A percentile compares a stretch with the other conserved stretches of the same genome.
These are phyloP conservation scores for Diadophis punctatus DNA, from an alignment of 2,113 vertebrate genomes.

Conservation along the genomic window DNA sequence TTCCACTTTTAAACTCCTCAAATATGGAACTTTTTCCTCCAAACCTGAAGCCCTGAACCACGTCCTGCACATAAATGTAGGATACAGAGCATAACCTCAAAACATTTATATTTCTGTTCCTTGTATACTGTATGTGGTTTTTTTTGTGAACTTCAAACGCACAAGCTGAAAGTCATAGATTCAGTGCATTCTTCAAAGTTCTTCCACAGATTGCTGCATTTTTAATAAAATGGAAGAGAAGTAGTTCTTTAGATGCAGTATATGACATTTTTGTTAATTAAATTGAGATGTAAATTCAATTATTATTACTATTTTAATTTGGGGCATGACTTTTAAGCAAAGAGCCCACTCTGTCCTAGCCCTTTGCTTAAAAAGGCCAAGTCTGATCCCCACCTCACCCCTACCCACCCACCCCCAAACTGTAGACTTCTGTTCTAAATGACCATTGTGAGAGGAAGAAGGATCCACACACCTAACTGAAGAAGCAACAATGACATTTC, in stretches of 20 bases:
- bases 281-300: not conserved
- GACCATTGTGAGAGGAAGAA: not conserved
- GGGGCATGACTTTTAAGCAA: not conserved
- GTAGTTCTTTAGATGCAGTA: not conserved
- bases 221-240: not conserved
- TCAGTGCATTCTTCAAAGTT: not conserved
- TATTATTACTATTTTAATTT: not conserved
- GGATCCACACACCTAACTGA: not conserved
- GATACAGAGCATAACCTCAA: not conserved
- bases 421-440: not conserved
- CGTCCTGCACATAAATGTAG: not conserved
- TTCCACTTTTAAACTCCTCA: not conserved
- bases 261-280: not conserved
- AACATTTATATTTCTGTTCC: not conserved
- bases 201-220: not conserved
- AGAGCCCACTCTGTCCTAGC: not conserved
- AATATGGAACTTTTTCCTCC: not conserved
- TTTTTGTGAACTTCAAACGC: not conserved
- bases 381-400: not conserved
- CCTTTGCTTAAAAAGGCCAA: not conserved
- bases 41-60: not conserved
- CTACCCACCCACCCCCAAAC: not conserved
- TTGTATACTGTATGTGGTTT: not conserved
- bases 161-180: not conserved
- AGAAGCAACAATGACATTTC: not conserved